A percentile compares a stretch with the other conserved stretches of the same genome.
Evolutionary conservation across 2,113 vertebrate genomes (phyloP).

Genomic region (Calonectris borealis): DNA sequence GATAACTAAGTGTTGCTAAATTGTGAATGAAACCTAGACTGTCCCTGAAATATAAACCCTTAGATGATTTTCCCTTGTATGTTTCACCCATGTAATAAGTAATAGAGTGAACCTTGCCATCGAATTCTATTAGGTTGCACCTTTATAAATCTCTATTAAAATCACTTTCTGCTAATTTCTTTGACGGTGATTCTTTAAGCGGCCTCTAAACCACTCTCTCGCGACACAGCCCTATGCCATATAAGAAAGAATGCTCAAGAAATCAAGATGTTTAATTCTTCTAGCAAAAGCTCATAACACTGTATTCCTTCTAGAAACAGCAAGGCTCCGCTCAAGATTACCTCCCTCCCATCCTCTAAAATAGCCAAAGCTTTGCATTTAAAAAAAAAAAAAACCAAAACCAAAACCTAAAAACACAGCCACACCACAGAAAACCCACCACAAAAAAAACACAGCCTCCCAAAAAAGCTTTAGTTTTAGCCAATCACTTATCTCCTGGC

Average conservation of each 20-base stretch:
- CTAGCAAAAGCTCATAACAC: background rate
- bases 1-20: no score
- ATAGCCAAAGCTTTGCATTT: background rate
- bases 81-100: no score
- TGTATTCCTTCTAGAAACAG: background rate
- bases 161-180: no score
- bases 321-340: background rate
- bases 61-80: no score
- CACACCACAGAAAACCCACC: background rate
- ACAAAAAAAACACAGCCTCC: background rate
- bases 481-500: background rate
- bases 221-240: background rate
- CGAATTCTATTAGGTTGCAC: no score
- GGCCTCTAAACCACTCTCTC: no score
- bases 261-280: background rate
- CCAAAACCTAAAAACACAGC: background rate
- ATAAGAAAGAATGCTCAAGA: background rate
- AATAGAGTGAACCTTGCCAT: no score
- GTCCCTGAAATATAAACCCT: no score
- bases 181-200: no score
- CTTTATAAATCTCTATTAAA: no score
- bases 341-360: background rate
- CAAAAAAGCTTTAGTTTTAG: background rate
- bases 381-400: background rate
- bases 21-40: no score